phyloP scores from a whole-genome alignment of 2,113 vertebrate genomes.

The Mellivora capensis region DNA sequence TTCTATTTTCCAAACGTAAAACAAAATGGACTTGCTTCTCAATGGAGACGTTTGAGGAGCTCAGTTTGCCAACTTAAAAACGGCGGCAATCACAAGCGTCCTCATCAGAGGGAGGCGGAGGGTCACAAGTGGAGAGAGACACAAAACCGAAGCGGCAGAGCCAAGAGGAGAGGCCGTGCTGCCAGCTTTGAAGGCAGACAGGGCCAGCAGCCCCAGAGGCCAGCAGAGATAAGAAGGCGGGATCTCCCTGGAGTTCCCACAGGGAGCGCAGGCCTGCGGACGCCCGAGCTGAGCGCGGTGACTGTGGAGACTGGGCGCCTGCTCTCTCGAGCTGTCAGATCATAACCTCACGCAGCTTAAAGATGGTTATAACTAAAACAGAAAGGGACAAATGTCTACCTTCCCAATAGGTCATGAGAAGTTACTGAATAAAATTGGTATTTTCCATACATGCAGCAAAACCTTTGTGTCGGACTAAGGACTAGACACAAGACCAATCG shows the following conservation, averaged over 20 bases:
- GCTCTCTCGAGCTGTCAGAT: not conserved
- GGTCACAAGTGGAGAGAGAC: not conserved
- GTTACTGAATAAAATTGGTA: not conserved
- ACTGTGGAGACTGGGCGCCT: too few relatives aligned
- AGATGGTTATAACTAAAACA: not conserved
- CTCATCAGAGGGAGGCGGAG: not conserved
- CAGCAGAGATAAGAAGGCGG: not conserved
- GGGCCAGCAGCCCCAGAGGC: fast-evolving
- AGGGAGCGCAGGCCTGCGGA: fast-evolving
- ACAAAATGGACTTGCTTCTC: too few relatives aligned
- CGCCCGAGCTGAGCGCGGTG: not conserved
- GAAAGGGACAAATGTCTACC: not conserved
- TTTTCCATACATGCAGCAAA: not conserved
- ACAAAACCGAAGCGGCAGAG: not conserved
- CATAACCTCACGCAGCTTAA: not conserved
- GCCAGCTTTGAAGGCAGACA: not conserved
- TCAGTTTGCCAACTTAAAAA: not conserved
- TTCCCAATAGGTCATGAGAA: not conserved
- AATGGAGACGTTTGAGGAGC: not conserved
- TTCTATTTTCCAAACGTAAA: not conserved
- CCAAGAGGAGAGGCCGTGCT: fast-evolving
- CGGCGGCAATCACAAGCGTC: not conserved
- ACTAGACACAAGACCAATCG: too few relatives aligned
- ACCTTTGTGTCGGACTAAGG: too few relatives aligned
- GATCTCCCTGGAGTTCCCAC: not conserved